Evolutionary conservation across 2,113 vertebrate genomes (phyloP).

Genomic region (Actenoides hombroni): DNA sequence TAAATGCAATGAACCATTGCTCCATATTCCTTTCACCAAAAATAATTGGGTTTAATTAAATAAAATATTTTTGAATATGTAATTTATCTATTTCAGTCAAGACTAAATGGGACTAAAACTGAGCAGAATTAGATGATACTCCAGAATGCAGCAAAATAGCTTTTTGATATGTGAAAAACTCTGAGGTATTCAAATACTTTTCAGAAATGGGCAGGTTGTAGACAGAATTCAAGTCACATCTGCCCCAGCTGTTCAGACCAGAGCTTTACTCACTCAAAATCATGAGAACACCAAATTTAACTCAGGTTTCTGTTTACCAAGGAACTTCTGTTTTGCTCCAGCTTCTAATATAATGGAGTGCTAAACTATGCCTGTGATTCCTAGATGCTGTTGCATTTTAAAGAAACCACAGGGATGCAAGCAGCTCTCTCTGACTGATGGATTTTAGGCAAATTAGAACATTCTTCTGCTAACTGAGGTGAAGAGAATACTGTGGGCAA

Average conservation of each 20-base stretch:
- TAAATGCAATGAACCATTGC: conserved; percentile 6
- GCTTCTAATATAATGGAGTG: not conserved
- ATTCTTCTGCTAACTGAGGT: not conserved
- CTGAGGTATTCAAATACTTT: not conserved
- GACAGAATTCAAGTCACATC: not conserved
- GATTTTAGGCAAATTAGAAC: not conserved
- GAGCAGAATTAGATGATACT: conserved; percentile 20
- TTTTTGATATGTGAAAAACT: not conserved
- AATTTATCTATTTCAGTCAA: conserved; percentile 15
- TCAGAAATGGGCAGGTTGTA: not conserved
- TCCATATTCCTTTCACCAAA: not conserved
- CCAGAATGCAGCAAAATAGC: not conserved
- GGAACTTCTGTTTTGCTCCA: not conserved
- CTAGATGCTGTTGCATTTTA: not conserved
- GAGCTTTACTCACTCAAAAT: not conserved
- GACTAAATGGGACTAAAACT: conserved; percentile 21
- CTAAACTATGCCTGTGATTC: not conserved
- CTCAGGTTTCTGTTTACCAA: not conserved
- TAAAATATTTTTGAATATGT: conserved; percentile 12
- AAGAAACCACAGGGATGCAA: not conserved
- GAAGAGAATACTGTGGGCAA: not conserved
- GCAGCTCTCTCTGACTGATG: not conserved
- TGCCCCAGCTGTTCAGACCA: not conserved
- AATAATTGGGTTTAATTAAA: conserved; percentile 41
- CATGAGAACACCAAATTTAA: not conserved